phyloP scores from a whole-genome alignment of 2,113 vertebrate species.

The Caretta caretta region DNA sequence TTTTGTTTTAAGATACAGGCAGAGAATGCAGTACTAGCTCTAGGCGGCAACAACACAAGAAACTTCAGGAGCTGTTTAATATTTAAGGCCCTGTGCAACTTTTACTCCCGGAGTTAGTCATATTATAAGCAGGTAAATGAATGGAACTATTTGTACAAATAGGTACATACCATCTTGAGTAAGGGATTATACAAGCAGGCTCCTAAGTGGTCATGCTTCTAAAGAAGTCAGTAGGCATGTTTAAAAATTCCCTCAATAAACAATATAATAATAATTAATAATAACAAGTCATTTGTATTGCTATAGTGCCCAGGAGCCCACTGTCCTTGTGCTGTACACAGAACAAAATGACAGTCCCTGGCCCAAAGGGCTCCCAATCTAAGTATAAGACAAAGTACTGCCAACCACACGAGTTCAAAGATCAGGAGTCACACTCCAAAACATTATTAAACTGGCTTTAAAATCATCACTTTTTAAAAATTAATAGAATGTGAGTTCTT shows the following conservation, averaged over 20 bases:
- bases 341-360: neutral
- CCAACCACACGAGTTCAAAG: neutral
- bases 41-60: neutral
- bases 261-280: neutral
- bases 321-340: neutral
- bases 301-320: neutral
- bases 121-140: neutral
- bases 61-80: neutral
- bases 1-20: neutral
- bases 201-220: neutral
- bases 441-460: neutral
- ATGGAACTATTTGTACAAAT: neutral
- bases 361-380: neutral
- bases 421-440: neutral
- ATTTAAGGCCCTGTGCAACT: neutral
- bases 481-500: neutral
- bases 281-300: neutral
- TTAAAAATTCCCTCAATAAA: neutral
- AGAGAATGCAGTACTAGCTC: neutral
- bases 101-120: neutral
- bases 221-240: neutral
- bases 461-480: neutral
- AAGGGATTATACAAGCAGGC: neutral
- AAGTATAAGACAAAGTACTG: neutral
- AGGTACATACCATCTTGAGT: neutral